phyloP scores from a whole-genome alignment of 1,140 invertebrate genomes.

The Cheumatopsyche charites region DNA sequence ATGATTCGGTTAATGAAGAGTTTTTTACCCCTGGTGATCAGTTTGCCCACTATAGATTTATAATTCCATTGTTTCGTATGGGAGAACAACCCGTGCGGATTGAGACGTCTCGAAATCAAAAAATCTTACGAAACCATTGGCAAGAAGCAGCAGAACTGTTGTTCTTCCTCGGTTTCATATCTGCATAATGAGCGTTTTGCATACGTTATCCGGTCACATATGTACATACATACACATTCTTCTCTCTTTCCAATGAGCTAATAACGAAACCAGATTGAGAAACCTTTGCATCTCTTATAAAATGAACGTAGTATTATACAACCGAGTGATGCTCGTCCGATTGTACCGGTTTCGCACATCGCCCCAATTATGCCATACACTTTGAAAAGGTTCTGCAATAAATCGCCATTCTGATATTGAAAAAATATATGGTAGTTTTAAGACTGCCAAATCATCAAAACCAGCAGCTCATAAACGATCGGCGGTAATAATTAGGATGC shows the following conservation, averaged over 20 bases:
- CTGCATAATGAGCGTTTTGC: slow-evolving; percentile 26
- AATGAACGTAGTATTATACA: neutral
- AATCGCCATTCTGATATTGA: neutral
- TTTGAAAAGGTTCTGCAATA: neutral
- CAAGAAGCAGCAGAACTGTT: slow-evolving; percentile 19
- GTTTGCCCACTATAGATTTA: slow-evolving; percentile 19
- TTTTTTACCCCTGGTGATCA: neutral
- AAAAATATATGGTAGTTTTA: too few species aligned
- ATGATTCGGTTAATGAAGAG: too few species aligned
- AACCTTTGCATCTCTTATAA: slow-evolving; percentile 16
- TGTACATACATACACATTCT: neutral
- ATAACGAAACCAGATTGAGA: slow-evolving; percentile 21
- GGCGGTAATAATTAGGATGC: too few species aligned
- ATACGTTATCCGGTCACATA: slow-evolving; percentile 19
- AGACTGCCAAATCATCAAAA: too few species aligned
- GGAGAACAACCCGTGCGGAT: slow-evolving; percentile 28
- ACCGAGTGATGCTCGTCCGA: neutral
- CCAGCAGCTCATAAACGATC: too few species aligned
- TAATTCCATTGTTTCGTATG: slow-evolving; percentile 23
- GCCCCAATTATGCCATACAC: slow-evolving; percentile 7
- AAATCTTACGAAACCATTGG: slow-evolving; percentile 26
- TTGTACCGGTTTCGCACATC: neutral
- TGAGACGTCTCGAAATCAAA: slow-evolving; percentile 31
- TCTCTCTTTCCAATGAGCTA: slow-evolving; percentile 3
- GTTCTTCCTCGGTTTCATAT: slow-evolving; percentile 17